These are phyloP conservation scores for Probosciger aterrimus DNA, from an alignment of 2,113 vertebrate species.

Conservation along the genomic window DNA sequence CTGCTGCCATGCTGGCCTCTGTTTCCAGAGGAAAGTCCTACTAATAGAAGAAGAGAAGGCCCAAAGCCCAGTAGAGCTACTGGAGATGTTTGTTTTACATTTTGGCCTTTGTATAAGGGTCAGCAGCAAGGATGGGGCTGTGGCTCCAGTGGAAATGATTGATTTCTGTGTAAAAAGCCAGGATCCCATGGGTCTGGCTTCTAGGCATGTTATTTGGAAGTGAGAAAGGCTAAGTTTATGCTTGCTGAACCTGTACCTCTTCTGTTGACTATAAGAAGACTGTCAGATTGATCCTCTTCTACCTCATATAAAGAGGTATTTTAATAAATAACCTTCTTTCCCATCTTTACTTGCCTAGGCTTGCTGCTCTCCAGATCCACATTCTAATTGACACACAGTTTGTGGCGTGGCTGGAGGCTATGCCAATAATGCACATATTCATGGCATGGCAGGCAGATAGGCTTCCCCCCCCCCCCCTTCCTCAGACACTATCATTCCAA, in stretches of 20 bases:
- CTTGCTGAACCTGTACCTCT: background rate
- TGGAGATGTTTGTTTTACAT: background rate
- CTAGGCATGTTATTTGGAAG: background rate
- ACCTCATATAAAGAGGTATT: background rate
- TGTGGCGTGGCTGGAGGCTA: constrained; percentile 10
- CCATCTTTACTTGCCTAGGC: background rate
- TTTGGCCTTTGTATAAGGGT: background rate
- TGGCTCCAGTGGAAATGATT: background rate
- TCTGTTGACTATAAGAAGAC: background rate
- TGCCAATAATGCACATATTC: constrained; percentile 27
- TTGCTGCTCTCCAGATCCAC: constrained; percentile 1
- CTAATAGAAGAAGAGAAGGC: background rate
- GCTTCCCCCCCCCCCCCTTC: background rate
- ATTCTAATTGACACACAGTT: constrained; percentile 18
- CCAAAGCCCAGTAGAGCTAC: background rate
- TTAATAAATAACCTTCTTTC: background rate
- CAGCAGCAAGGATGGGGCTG: background rate
- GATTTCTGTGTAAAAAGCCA: background rate
- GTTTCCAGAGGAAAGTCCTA: background rate
- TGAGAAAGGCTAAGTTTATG: background rate
- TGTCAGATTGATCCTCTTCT: background rate
- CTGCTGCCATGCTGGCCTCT: background rate
- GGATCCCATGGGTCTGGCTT: background rate
- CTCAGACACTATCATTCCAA: background rate
- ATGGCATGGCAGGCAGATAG: constrained; percentile 22